A percentile compares a stretch with the other conserved stretches of the same genome.
Evolutionary conservation across 2,113 vertebrate species (phyloP).

Genomic region (Eclectus roratus): DNA sequence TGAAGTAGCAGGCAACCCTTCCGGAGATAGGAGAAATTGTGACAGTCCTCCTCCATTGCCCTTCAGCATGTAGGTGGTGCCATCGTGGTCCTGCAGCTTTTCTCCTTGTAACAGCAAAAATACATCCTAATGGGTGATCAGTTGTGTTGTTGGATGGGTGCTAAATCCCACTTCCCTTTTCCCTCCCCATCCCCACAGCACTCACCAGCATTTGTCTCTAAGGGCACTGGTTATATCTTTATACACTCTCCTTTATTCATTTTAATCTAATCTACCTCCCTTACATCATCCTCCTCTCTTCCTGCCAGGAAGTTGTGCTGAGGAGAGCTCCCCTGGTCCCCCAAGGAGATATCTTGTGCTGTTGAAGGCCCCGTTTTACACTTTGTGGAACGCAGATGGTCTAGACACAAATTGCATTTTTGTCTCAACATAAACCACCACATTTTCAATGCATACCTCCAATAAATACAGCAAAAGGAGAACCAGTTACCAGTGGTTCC

Average conservation of each 20-base stretch:
- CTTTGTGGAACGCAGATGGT: background rate
- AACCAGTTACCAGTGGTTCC: background rate
- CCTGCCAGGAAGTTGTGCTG: background rate
- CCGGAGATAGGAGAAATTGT: background rate
- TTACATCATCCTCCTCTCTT: conserved; percentile 41
- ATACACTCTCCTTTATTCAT: background rate
- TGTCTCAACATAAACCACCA: background rate
- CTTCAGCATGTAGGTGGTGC: background rate
- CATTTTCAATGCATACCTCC: background rate
- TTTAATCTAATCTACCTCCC: conserved; percentile 52
- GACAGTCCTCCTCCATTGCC: background rate
- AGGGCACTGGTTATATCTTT: background rate
- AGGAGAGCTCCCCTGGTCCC: background rate
- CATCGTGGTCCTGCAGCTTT: background rate
- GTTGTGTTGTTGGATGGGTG: background rate
- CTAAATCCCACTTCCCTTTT: background rate
- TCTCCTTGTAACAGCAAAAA: background rate
- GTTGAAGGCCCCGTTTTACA: background rate
- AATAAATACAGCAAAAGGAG: background rate
- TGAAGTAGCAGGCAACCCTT: background rate
- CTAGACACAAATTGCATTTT: background rate
- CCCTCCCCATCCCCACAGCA: background rate
- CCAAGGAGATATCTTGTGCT: background rate
- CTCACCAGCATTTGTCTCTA: background rate
- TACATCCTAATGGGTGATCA: background rate